Conservation (phyloP, 35 echinoderm and acorn worm species). For the Lytechinus pictus region DNA sequence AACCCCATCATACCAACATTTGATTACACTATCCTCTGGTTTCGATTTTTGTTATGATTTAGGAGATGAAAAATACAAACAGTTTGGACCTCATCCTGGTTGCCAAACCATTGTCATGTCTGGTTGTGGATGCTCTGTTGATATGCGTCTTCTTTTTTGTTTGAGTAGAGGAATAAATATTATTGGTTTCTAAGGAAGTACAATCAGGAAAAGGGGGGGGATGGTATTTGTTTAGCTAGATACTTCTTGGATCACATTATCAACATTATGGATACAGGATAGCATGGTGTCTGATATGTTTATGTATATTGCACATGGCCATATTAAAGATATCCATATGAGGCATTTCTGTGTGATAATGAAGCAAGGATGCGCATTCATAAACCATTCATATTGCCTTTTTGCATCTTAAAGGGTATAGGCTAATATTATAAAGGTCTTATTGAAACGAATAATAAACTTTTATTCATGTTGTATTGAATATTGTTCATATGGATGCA, state of each 20-base stretch:
- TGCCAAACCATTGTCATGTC: neutral
- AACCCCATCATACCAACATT: no score
- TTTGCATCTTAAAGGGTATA: no score
- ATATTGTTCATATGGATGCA: no score
- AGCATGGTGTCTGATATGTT: neutral
- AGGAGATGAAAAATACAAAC: neutral
- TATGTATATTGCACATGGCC: neutral
- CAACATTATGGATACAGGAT: neutral
- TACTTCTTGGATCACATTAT: neutral
- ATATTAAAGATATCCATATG: neutral
- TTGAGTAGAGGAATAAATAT: neutral
- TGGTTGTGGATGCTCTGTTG: neutral
- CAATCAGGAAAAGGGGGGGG: neutral
- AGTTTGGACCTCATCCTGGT: neutral
- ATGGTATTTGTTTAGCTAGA: neutral
- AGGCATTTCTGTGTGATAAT: neutral
- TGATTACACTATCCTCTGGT: neutral
- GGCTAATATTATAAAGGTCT: no score
- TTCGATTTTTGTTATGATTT: neutral
- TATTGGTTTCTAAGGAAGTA: conserved; percentile 34
- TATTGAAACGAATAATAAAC: no score
- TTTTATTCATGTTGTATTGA: no score
- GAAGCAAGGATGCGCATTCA: no score
- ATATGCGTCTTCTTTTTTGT: conserved; percentile 27
- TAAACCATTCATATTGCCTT: no score